Percentiles rank a stretch among this genome's conserved stretches.
These are phyloP conservation scores for Drosophila nigrodunni DNA, from an alignment of 1,140 invertebrate genomes.

Conservation along the genomic window DNA sequence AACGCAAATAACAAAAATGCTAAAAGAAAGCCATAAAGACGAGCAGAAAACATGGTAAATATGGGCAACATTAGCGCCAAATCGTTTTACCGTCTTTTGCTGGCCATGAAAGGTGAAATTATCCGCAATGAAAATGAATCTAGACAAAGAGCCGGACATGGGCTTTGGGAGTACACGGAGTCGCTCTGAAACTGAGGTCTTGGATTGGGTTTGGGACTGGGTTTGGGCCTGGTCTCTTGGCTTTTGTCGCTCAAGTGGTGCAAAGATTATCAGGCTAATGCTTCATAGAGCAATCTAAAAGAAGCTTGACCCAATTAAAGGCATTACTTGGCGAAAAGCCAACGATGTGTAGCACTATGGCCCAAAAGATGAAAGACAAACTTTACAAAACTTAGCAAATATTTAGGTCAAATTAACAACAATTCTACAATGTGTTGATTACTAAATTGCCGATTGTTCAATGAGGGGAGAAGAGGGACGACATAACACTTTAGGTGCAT, in stretches of 20 bases:
- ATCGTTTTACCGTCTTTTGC: constrained; percentile 69
- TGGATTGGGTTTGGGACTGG: background rate
- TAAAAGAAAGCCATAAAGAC: constrained; percentile 64
- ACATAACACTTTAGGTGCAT: background rate
- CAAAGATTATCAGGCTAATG: constrained; percentile 60
- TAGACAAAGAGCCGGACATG: constrained; percentile 57
- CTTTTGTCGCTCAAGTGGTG: constrained; percentile 32
- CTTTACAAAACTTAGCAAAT: constrained; percentile 9
- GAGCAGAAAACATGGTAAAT: constrained; percentile 58
- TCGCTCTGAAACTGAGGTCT: background rate
- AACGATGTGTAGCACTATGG: constrained; percentile 24
- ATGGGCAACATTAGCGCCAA: constrained; percentile 74
- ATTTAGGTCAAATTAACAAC: constrained; percentile 27
- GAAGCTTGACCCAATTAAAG: constrained; percentile 39
- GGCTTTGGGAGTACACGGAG: constrained; percentile 6
- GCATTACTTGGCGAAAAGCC: constrained; percentile 34
- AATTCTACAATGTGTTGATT: constrained; percentile 37
- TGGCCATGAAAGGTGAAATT: constrained; percentile 71
- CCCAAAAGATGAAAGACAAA: constrained; percentile 62
- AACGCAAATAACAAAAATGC: constrained; percentile 69
- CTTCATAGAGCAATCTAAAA: constrained; percentile 21
- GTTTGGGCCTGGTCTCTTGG: constrained; percentile 4
- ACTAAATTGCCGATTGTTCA: constrained; percentile 51
- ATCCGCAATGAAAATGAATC: constrained; percentile 51
- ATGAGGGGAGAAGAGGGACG: background rate